Evolutionary conservation across 2,113 vertebrate genomes (phyloP).

Genomic region (Ictidomys tridecemlineatus): DNA sequence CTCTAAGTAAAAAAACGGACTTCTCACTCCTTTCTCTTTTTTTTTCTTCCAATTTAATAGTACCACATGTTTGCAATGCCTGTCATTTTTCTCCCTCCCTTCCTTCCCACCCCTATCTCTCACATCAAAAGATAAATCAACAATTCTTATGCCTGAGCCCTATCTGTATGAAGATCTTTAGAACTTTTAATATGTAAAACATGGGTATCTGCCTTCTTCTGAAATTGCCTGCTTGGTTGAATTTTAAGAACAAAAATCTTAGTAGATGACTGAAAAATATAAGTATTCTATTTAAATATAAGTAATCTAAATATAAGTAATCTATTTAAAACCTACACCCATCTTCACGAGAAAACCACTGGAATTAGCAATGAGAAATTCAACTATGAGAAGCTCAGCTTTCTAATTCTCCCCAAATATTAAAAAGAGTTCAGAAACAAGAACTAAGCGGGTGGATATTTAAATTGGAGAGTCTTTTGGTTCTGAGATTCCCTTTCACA

Average conservation of each 20-base stretch:
- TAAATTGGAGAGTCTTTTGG: not conserved
- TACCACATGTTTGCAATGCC: not conserved
- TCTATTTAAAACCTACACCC: slow-evolving; percentile 10
- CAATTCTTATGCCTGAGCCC: not conserved
- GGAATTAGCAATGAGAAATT: not conserved
- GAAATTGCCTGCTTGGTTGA: not conserved
- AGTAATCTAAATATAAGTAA: slow-evolving; percentile 33
- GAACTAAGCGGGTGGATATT: not conserved
- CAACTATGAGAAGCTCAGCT: not conserved
- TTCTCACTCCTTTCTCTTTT: too few relatives aligned
- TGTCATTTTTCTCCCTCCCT: not conserved
- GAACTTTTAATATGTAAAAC: slow-evolving; percentile 36
- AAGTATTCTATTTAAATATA: slow-evolving; percentile 39
- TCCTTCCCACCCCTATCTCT: not conserved
- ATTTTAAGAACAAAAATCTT: not conserved
- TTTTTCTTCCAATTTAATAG: not conserved
- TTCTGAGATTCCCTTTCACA: not conserved
- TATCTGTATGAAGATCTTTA: not conserved
- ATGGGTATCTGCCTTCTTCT: not conserved
- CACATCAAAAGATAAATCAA: not conserved
- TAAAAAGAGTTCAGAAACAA: not conserved
- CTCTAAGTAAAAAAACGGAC: not conserved
- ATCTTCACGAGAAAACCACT: not conserved
- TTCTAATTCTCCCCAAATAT: not conserved
- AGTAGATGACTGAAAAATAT: slow-evolving; percentile 36